Conservation (phyloP, 1,140 invertebrate species). For the Dreissena rostriformis region DNA sequence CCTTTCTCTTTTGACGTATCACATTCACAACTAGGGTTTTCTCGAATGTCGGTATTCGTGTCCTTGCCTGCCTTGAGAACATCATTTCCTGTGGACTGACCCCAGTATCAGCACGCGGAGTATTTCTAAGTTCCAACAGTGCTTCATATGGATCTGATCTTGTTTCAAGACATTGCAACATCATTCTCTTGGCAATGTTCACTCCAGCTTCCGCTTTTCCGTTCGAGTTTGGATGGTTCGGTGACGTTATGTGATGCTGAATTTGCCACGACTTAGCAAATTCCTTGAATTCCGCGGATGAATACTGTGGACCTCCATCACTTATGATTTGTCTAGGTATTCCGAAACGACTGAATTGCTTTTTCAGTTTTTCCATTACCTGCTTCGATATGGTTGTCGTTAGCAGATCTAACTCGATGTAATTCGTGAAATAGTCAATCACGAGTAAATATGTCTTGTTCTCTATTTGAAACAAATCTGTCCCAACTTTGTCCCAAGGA, state of each 20-base stretch:
- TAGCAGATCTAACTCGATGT: conserved; percentile 56
- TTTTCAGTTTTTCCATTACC: conserved; percentile 60
- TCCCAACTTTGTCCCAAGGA: conserved; percentile 64
- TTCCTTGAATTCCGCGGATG: conserved; percentile 49
- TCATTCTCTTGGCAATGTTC: too few species aligned
- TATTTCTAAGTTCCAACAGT: conserved; percentile 61
- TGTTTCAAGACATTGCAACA: conserved; percentile 62
- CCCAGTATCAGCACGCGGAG: conserved; percentile 49
- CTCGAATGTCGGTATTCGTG: too few species aligned
- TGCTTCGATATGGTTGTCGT: conserved; percentile 41
- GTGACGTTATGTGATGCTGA: too few species aligned
- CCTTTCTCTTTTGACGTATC: too few species aligned
- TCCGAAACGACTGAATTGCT: conserved; percentile 60
- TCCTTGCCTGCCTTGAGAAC: too few species aligned
- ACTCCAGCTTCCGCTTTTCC: too few species aligned
- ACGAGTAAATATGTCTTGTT: conserved; percentile 54
- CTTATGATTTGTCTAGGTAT: conserved; percentile 49
- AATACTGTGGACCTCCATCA: conserved; percentile 61
- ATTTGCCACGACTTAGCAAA: conserved; percentile 37
- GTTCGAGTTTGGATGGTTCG: too few species aligned
- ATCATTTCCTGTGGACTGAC: conserved; percentile 40
- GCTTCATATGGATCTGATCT: too few species aligned
- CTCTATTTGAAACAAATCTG: too few species aligned
- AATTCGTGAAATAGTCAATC: conserved; percentile 61
- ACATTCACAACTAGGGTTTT: too few species aligned